Evolutionary conservation across 2,888 invertebrate genomes (phyloP), one percentile per base, ranked within the genome.

Genomic region (Chalcosyrphus nemorum): DNA sequence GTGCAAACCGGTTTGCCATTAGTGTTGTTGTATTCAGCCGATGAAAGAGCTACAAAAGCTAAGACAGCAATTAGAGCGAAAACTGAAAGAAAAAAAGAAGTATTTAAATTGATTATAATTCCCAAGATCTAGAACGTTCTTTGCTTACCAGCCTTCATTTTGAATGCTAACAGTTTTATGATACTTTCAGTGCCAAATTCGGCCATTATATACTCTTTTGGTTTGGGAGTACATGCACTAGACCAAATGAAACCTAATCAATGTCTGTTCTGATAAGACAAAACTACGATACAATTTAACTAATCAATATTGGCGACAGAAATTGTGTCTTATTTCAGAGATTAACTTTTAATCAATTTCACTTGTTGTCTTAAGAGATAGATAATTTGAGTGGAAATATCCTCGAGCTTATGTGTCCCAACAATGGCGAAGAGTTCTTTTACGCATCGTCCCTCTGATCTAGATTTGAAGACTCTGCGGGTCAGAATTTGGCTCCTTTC

Each of bases 1-100:
- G 89, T 88, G 75, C 89, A 89, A 0, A 68, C 78, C 0, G 90
- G 90, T 61, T 88, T 82, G 0, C 90, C 89, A 81, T 88, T 72
- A 29, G 80, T 47, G 11, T 81, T 2, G 6, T 24, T 59, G 21
- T 70, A 81, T 80, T 4, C 72, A 27, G 65, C 80, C n/a, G 76
- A 70, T 24, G 78, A 72, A 4, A 45, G 41, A 27, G 87, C 84
- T 52, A 88, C 57, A 11, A 88, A 43, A 35, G 86, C 70, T 15
- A 86, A n/a, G 32, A 71, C 15, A 7, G 45, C 45, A 17, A 77
- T 17, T n/a, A 81, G 9, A 29, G 38, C 65, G 1, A 77, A 27
- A 71, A 45, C 71, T 81, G 29, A 5, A 13, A 52, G 21, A 24
- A 24, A 45, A 61, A n/a, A 4, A 7, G 17, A 43, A n/a, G n/a